Conservation (phyloP, 2,888 invertebrate species). For the Leptinotarsa peninsularis region DNA sequence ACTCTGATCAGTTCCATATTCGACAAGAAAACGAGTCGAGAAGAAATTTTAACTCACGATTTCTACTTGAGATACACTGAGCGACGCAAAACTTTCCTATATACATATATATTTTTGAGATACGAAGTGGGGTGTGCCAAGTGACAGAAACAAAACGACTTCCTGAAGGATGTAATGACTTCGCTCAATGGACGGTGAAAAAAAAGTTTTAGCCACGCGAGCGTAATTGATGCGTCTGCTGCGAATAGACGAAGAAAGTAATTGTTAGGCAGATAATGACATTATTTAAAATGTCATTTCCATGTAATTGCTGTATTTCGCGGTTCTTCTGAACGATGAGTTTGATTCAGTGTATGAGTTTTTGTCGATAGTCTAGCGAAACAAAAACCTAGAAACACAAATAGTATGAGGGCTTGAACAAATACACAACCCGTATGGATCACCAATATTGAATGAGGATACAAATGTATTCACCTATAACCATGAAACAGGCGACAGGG, state of each 20-base stretch:
- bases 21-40: neutral
- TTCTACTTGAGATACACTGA: constrained; percentile 21
- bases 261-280: constrained; percentile 6
- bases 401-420: neutral
- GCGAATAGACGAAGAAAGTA: constrained; percentile 12
- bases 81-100: constrained; percentile 10
- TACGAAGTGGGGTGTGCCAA: constrained; percentile 23
- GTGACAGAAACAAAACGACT: constrained; percentile 10
- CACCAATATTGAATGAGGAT: too few species aligned
- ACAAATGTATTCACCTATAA: too few species aligned
- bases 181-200: constrained; percentile 27
- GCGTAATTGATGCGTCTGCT: constrained; percentile 6
- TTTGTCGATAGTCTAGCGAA: constrained; percentile 10
- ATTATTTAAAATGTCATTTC: constrained; percentile 1
- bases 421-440: too few species aligned
- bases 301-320: constrained; percentile 1
- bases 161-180: constrained; percentile 28
- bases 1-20: constrained; percentile 35
- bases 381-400: neutral
- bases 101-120: constrained; percentile 30
- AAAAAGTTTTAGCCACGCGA: constrained; percentile 24
- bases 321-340: neutral
- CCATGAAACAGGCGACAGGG: too few species aligned
- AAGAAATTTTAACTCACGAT: constrained; percentile 23
- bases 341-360: neutral